A percentile compares a stretch with the other conserved stretches of the same genome.
Conservation (phyloP, 2,113 vertebrate genomes). For the Scortum barcoo region DNA sequence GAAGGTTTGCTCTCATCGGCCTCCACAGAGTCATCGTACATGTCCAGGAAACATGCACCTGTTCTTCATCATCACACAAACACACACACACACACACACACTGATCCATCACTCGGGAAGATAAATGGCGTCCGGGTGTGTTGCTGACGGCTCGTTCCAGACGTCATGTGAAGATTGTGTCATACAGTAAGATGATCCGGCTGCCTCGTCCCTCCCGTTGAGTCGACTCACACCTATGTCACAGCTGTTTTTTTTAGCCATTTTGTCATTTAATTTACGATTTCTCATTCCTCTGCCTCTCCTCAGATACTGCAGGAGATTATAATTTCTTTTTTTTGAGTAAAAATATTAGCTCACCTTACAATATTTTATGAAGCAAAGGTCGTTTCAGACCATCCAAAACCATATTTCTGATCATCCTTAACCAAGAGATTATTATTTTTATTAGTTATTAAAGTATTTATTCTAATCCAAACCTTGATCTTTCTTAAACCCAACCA, state of each 20-base stretch:
- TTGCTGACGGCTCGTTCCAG: constrained; percentile 10
- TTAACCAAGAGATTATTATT: no score
- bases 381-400: neutral
- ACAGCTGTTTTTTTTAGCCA: no score
- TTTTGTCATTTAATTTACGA: no score
- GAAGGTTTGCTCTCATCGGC: neutral
- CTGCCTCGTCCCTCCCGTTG: neutral
- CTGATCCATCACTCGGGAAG: neutral
- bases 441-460: no score
- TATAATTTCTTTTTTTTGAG: neutral
- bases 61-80: constrained; percentile 14
- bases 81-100: constrained; percentile 8
- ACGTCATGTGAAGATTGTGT: neutral
- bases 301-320: neutral
- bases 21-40: neutral
- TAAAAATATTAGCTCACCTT: no score
- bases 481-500: no score
- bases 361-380: neutral
- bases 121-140: constrained; percentile 13
- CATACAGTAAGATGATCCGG: constrained; percentile 10
- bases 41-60: neutral
- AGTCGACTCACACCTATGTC: neutral
- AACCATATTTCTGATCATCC: no score
- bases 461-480: no score
- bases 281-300: neutral